Evolutionary conservation across 2,797 vertebrate species (phyloP), one percentile per base, ranked within the genome.

Genomic region (Mus minutoides): DNA sequence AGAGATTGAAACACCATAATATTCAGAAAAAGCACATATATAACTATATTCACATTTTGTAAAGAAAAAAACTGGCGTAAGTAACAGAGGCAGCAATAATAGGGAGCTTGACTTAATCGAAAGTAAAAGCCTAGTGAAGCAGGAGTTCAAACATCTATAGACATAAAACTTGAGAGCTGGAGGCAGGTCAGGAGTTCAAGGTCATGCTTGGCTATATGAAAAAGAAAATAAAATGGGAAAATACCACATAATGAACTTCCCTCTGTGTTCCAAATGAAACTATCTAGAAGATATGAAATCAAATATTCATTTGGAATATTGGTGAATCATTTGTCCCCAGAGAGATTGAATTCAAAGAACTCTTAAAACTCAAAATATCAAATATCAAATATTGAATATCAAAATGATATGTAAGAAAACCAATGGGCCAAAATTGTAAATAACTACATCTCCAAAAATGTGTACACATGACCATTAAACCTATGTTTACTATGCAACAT

Each of bases 301-400:
- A 76, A 43, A 1, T 13, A 46, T 13, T 0, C 29, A 24, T 75
- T 71, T 3, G 24, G 9, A 93, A 62, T 67, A 31, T 40, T 64
- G 34, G 22, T 8, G 88, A 64, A 46, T 56, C 29, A 54, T 31
- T 31, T 52, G 60, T 82, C 37, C 31, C 19, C n/a, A 77, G 6
- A 24, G 12, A 52, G 87, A 71, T 14, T 71, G 31, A 43, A 84
- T 26, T 26, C 10, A 84, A 62, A 52, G 17, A 7, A 94, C 21
- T 82, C n/a, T 87, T n/a, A 87, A 10, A 78, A 58, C 29, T 71
- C 73, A 94, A 96, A n/a, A n/a, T n/a, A n/a, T n/a, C n/a, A n/a
- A n/a, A n/a, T n/a, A n/a, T n/a, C n/a, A n/a, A n/a, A n/a, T n/a
- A n/a, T n/a, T n/a, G n/a, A n/a, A n/a, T n/a, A n/a, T 71, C 73